phyloP scores from a whole-genome alignment of 2,797 vertebrate genomes.

The Chanos chanos region DNA sequence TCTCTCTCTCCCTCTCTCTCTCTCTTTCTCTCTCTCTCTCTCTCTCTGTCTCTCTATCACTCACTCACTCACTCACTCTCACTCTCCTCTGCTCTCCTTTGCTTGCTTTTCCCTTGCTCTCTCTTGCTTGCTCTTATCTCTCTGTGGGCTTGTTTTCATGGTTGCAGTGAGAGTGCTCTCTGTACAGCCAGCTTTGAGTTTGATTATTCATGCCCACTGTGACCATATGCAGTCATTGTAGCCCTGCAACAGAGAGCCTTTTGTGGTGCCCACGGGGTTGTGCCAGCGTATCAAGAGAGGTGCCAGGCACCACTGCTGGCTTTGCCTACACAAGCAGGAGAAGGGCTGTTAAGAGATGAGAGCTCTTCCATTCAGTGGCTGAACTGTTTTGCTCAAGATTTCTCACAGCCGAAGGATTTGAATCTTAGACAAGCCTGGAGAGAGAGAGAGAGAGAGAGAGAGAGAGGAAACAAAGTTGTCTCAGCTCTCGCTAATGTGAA shows the following conservation, averaged over 20 bases:
- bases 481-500: too few species aligned
- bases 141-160: conserved; percentile 15
- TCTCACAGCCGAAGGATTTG: conserved; percentile 4
- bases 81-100: too few species aligned
- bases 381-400: neutral
- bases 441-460: too few species aligned
- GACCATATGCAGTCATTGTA: conserved; percentile 47
- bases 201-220: conserved; percentile 31
- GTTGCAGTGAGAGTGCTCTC: conserved; percentile 35
- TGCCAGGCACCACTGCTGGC: conserved; percentile 38
- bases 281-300: conserved; percentile 24
- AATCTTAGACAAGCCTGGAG: too few species aligned
- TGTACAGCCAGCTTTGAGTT: conserved; percentile 33
- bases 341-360: neutral
- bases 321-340: conserved; percentile 16
- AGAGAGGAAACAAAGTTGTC: too few species aligned
- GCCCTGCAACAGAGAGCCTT: conserved; percentile 51
- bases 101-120: too few species aligned
- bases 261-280: conserved; percentile 44
- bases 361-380: neutral
- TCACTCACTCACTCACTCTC: too few species aligned
- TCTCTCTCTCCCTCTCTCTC: too few species aligned
- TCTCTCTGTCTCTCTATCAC: too few species aligned
- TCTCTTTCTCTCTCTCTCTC: too few species aligned
- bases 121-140: too few species aligned